Evolutionary conservation across 1,140 invertebrate species (phyloP).

Genomic region (Listronotus oregonensis): DNA sequence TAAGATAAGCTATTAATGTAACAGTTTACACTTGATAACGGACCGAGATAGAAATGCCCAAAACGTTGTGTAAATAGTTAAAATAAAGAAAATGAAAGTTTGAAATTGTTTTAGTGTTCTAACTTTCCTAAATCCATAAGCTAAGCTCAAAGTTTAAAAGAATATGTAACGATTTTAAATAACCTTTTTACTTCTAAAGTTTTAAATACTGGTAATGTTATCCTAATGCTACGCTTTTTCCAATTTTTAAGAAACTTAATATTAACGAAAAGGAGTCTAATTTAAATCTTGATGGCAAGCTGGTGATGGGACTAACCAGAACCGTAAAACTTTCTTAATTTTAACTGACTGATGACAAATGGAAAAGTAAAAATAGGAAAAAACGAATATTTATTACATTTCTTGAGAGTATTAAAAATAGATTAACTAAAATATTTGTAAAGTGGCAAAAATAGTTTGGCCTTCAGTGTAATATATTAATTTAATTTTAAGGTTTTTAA

Average conservation of each 20-base stretch:
- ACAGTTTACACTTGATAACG: no score
- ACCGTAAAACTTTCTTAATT: constrained; percentile 28
- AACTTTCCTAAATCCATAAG: background rate
- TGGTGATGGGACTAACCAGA: constrained; percentile 17
- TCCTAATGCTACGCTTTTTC: no score
- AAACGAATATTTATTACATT: constrained; percentile 26
- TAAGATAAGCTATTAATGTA: no score
- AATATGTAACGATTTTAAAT: background rate
- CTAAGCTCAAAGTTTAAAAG: background rate
- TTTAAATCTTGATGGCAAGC: constrained; percentile 19
- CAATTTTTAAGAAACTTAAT: no score
- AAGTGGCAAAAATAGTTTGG: background rate
- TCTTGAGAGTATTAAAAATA: constrained; percentile 11
- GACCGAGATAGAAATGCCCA: no score
- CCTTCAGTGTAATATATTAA: no score
- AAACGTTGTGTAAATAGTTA: no score
- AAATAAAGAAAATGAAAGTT: no score
- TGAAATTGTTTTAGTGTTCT: no score
- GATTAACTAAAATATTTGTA: background rate
- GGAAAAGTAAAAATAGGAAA: constrained; percentile 12
- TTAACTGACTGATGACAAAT: constrained; percentile 21
- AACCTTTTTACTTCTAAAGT: no score
- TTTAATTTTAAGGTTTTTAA: no score
- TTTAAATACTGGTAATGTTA: no score
- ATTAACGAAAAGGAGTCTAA: background rate